Percentiles rank a stretch among this genome's conserved stretches.
Evolutionary conservation across 2,888 invertebrate genomes (phyloP).

Genomic region (Lithophane ornitopus): DNA sequence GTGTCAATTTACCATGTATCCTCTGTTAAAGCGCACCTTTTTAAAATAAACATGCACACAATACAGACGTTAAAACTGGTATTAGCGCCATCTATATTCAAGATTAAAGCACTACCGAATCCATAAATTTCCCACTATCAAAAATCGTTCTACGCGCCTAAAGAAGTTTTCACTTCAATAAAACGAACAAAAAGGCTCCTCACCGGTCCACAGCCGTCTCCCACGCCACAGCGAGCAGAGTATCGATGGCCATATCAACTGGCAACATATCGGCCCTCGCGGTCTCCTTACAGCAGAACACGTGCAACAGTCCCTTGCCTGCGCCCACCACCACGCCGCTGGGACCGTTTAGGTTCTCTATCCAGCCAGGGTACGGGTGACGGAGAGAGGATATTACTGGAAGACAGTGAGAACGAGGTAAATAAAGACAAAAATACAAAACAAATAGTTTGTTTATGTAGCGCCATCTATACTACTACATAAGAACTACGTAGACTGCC

Average conservation of each 20-base stretch:
- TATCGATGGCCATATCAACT: slow-evolving; percentile 95
- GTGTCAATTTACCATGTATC: too few relatives aligned
- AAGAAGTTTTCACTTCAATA: too few relatives aligned
- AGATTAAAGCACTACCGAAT: too few relatives aligned
- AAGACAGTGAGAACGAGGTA: neutral
- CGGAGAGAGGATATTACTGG: slow-evolving; percentile 92
- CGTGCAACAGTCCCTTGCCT: slow-evolving; percentile 94
- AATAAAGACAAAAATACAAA: neutral
- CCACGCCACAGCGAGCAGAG: slow-evolving; percentile 93
- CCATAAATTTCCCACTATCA: too few relatives aligned
- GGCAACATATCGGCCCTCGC: slow-evolving; percentile 94
- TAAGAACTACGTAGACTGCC: neutral
- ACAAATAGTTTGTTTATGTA: neutral
- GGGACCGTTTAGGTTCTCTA: slow-evolving; percentile 98
- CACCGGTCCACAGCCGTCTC: slow-evolving; percentile 91
- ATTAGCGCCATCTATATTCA: too few relatives aligned
- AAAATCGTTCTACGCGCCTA: too few relatives aligned
- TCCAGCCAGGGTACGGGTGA: slow-evolving; percentile 95
- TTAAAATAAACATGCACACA: too few relatives aligned
- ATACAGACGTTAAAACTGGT: too few relatives aligned
- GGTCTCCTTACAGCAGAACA: slow-evolving; percentile 90
- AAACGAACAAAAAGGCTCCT: slow-evolving; percentile 35
- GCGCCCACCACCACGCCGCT: slow-evolving; percentile 93
- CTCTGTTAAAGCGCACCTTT: too few relatives aligned
- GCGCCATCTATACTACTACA: neutral